Percentiles rank a stretch among this genome's conserved stretches.
Conservation (phyloP, 2,113 vertebrate species). For the Salvelinus namaycush region DNA sequence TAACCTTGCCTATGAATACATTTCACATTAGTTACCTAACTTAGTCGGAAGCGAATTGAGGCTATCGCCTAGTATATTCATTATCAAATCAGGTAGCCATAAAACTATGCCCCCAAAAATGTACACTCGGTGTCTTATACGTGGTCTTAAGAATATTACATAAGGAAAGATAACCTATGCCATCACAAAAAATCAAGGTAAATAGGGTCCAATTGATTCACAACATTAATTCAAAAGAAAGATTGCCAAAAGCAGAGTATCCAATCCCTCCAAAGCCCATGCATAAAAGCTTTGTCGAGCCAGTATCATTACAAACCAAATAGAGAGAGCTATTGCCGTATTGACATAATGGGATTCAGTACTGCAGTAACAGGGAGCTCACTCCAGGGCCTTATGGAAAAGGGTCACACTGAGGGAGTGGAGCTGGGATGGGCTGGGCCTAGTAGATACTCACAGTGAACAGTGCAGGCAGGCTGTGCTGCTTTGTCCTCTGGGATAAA, state of each 20-base stretch:
- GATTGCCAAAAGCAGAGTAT: background rate
- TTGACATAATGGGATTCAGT: constrained; percentile 17
- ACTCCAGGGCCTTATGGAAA: constrained; percentile 28
- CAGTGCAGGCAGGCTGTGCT: constrained; percentile 13
- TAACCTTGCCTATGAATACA: too few species aligned
- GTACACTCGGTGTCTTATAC: too few species aligned
- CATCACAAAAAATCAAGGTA: too few species aligned
- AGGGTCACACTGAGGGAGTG: background rate
- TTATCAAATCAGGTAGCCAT: too few species aligned
- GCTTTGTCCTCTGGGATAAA: constrained; percentile 51
- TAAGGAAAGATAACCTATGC: too few species aligned
- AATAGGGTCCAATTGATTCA: background rate
- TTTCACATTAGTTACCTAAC: too few species aligned
- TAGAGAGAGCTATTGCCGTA: background rate
- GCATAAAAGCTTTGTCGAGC: background rate
- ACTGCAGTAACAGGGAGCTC: constrained; percentile 16
- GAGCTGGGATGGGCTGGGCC: constrained; percentile 18
- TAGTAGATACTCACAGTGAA: constrained; percentile 40
- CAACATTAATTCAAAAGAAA: background rate
- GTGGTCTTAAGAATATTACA: too few species aligned
- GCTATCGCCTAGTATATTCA: too few species aligned
- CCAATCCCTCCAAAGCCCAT: background rate
- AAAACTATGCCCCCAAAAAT: too few species aligned
- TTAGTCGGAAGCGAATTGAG: too few species aligned
- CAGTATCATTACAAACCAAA: background rate